Evolutionary conservation across 2,888 invertebrate species (phyloP), one percentile per base, ranked within the genome.

Genomic region (Lobophora halterata): DNA sequence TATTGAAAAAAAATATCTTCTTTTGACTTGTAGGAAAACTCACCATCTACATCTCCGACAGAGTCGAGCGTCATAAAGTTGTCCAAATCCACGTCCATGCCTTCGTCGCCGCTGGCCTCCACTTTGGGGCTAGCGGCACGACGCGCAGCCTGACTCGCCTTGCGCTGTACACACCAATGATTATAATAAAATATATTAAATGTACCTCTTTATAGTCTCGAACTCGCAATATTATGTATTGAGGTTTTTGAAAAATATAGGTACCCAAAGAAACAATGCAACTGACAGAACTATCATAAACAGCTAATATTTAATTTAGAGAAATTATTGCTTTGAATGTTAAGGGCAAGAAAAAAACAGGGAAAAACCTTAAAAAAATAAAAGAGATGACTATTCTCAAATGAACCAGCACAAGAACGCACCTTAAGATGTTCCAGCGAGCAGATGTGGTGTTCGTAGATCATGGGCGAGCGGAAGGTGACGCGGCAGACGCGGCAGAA

Each of bases 1-100:
- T 4, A 12, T 11, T 24, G 5, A 5, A 2, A 11, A 5, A 12
- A 24, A 6, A 6, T 12, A 5, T 24, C n/a, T 2, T 12, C 14
- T 8, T 21, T 21, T 21, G 7, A 21, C 3, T 4, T 10, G 9
- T 11, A 3, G 20, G 2, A 9, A 21, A 13, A 29, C 71, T 80
- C 81, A 91, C 92, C 93, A 77, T 95, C 95, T 11, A 93, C 93
- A 75, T 95, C 95, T 3, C 95, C 95, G 14, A 95, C 94, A 2
- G 95, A 95, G 76, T 96, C 95, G n/a, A 96, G 90, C 0, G 95
- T 95, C 89, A 95, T 93, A 66, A 95, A 95, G 66, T 95, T 94
- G 52, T 95, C 95, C 50, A 95, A 86, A 79, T 94, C 93, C 2
- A 93, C 90, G 68, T 93, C 92, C 74, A 92, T 92, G 27, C 90